Percentiles rank a stretch among this genome's conserved stretches.
phyloP scores from a whole-genome alignment of 1,140 invertebrate species.

The Calycopis cecrops region DNA sequence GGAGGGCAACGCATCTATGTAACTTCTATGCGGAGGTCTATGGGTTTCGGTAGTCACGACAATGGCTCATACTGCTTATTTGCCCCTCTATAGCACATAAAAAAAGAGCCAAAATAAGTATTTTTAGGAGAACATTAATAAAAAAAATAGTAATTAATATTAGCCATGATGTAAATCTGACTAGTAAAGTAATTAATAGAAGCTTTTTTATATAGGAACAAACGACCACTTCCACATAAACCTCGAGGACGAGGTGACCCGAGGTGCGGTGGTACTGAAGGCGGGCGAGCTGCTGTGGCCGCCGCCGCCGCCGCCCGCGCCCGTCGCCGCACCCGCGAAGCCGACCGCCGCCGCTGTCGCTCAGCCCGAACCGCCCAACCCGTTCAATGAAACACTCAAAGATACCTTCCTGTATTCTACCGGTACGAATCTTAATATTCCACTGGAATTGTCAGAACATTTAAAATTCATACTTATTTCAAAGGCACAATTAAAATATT shows the following conservation, averaged over 20 bases:
- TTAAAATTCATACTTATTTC: constrained; percentile 22
- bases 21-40: too few relatives aligned
- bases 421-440: constrained; percentile 64
- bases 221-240: constrained; percentile 88
- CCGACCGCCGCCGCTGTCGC: constrained; percentile 51
- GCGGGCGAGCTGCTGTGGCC: constrained; percentile 89
- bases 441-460: not conserved
- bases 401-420: constrained; percentile 83
- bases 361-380: constrained; percentile 61
- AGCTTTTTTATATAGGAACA: constrained; percentile 59
- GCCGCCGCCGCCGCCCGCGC: constrained; percentile 77
- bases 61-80: too few relatives aligned
- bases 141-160: too few relatives aligned
- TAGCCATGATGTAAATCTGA: too few relatives aligned
- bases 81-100: too few relatives aligned
- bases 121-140: too few relatives aligned
- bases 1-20: too few relatives aligned
- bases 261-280: constrained; percentile 86
- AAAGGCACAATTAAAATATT: too few relatives aligned
- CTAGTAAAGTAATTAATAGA: not conserved
- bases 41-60: too few relatives aligned
- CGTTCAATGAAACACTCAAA: constrained; percentile 77
- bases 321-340: constrained; percentile 61
- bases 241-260: constrained; percentile 89
- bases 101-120: too few relatives aligned